phyloP scores from a whole-genome alignment of 1,140 invertebrate species.

The Trichoplusia ni region DNA sequence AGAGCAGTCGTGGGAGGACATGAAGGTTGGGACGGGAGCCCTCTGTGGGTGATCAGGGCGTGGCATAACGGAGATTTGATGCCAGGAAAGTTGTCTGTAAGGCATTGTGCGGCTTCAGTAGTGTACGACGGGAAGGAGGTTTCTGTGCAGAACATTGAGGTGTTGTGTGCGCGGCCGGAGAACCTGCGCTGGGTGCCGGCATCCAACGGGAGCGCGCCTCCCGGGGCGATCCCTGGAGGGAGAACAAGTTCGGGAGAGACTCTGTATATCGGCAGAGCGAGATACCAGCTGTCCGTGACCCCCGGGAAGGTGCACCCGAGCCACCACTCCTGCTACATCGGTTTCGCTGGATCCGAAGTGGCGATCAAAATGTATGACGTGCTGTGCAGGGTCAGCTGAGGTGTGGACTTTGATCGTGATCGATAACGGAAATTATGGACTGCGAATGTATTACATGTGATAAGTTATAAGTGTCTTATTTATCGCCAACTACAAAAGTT shows the following conservation, averaged over 20 bases:
- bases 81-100: conserved; percentile 84
- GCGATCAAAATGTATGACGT: conserved; percentile 83
- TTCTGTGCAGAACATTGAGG: conserved; percentile 84
- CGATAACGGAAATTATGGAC: no score
- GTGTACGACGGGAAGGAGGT: conserved; percentile 84
- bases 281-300: conserved; percentile 82
- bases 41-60: conserved; percentile 86
- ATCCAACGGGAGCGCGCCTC: conserved; percentile 78
- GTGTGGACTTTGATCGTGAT: background rate
- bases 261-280: conserved; percentile 82
- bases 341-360: conserved; percentile 84
- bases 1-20: conserved; percentile 68
- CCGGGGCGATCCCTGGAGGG: conserved; percentile 82
- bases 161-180: conserved; percentile 77
- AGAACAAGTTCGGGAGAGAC: conserved; percentile 80
- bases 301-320: conserved; percentile 85
- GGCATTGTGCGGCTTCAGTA: conserved; percentile 82
- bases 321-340: conserved; percentile 85
- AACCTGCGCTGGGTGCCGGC: conserved; percentile 77
- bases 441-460: background rate
- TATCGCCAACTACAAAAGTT: no score
- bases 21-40: conserved; percentile 83
- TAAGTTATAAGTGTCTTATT: background rate
- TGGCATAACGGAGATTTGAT: conserved; percentile 85
- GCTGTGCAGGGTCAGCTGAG: conserved; percentile 62